phyloP scores from a whole-genome alignment of 1,140 invertebrate genomes.

The Cydia fagiglandana region DNA sequence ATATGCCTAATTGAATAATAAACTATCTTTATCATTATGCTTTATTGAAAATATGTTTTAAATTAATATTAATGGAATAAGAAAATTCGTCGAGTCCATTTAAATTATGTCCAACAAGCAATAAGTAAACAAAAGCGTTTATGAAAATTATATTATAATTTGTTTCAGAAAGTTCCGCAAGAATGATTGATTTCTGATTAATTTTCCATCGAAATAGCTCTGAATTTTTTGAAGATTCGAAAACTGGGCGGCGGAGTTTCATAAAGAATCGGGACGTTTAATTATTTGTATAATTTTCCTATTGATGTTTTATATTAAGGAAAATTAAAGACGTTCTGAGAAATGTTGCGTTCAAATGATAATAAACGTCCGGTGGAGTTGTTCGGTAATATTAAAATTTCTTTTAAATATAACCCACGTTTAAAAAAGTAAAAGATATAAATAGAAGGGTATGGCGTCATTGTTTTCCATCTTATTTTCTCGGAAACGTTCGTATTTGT shows the following conservation, averaged over 20 bases:
- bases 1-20: no score
- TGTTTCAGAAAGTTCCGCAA: not conserved
- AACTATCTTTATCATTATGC: no score
- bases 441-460: no score
- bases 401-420: not conserved
- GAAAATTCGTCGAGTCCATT: not conserved
- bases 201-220: not conserved
- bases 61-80: constrained; percentile 9
- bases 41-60: not conserved
- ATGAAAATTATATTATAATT: not conserved
- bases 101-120: constrained; percentile 11
- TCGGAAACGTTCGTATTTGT: no score
- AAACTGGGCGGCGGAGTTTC: not conserved
- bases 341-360: not conserved
- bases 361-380: not conserved
- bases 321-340: not conserved
- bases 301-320: not conserved
- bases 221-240: not conserved
- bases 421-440: not conserved
- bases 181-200: not conserved
- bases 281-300: not conserved
- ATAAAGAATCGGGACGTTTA: not conserved
- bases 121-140: constrained; percentile 19
- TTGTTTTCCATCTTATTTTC: no score
- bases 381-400: no score